Conservation (phyloP, 2,888 invertebrate genomes). For the Cephus pygmeus region DNA sequence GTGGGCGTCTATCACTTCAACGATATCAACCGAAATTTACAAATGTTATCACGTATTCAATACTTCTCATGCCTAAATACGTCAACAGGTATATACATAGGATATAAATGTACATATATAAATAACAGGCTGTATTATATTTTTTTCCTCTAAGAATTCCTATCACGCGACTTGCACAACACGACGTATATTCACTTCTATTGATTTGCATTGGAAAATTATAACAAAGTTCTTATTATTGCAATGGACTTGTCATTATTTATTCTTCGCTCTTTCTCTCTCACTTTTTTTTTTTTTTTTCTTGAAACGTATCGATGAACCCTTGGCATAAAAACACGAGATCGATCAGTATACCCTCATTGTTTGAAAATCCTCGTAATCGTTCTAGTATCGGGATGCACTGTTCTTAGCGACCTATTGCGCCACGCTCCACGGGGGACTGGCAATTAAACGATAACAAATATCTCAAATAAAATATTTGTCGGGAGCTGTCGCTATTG, state of each 20-base stretch:
- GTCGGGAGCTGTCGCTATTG: slow-evolving; percentile 28
- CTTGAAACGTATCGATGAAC: background rate
- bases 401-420: slow-evolving; percentile 44
- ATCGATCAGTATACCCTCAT: background rate
- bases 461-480: slow-evolving; percentile 11
- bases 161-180: background rate
- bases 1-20: background rate
- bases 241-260: background rate
- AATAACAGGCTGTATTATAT: background rate
- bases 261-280: background rate
- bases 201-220: background rate
- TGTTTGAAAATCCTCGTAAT: background rate
- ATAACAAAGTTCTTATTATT: background rate
- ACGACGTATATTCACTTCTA: background rate
- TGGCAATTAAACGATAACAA: slow-evolving; percentile 51
- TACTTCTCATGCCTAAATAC: background rate
- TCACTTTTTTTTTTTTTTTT: too few species aligned
- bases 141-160: background rate
- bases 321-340: background rate
- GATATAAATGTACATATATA: background rate
- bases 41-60: background rate
- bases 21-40: background rate
- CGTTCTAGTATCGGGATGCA: background rate
- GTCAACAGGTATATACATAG: background rate
- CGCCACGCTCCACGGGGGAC: slow-evolving; percentile 58